Evolutionary conservation across 1,140 invertebrate species (phyloP), one percentile per base, ranked within the genome.

Genomic region (Adelges cooleyi): DNA sequence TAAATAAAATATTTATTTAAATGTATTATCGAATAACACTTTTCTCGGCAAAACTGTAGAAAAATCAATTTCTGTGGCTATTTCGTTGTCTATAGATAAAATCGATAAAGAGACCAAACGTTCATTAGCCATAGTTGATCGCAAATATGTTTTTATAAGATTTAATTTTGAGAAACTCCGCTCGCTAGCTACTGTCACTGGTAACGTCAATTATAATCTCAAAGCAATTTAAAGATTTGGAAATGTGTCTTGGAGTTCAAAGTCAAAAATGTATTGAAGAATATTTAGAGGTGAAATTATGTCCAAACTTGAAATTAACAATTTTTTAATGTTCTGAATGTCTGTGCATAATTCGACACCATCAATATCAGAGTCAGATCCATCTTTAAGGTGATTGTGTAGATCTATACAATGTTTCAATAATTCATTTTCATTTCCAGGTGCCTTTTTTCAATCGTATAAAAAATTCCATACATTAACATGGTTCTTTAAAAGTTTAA

Each of bases 91-190:
- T 51, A 51, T 51, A 33, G 50, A 51, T 51, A 51, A 27, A 51
- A 51, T 69, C 33, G 67, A 68, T 40, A 72, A 49, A 18, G 69
- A 69, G 65, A 42, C 69, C 40, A 74, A 66, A 42, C 69, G 48
- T 42, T 71, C 65, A 59, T 73, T 56, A 46, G 27, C 38, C 70
- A 70, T 73, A 65, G 67, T 73, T 73, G 74, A 27, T n/a, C n/a
- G n/a, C n/a, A n/a, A n/a, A n/a, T n/a, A n/a, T n/a, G n/a, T n/a
- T n/a, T n/a, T n/a, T n/a, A 74, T 71, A 33, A 71, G 40, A 56
- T 73, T 73, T 29, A 74, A 65, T 51, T 73, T 72, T 27, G 67
- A 70, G 59, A 75, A 74, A 66, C 67, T 69, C 53, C 71, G 65
- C 67, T 75, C 71, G 27, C 15, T 66, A 53, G 69, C 70, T 22